Evolutionary conservation across 2,888 invertebrate species (phyloP).

Genomic region (Drosophila diplacantha): DNA sequence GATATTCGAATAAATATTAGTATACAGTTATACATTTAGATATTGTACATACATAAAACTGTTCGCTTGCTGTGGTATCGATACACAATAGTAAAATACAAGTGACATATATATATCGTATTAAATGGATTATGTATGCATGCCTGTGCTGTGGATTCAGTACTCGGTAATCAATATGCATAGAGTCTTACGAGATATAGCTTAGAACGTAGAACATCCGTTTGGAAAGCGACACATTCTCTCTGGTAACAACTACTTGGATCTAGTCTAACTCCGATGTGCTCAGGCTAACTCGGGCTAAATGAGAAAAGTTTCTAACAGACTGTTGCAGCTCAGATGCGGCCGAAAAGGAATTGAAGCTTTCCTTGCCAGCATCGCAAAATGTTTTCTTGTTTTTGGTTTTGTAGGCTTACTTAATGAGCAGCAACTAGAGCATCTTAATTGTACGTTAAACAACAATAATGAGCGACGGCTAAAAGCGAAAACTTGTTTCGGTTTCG

Average conservation of each 20-base stretch:
- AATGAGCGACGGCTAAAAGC: constrained; percentile 55
- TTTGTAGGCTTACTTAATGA: constrained; percentile 34
- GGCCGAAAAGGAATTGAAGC: constrained; percentile 43
- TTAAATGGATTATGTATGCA: constrained; percentile 36
- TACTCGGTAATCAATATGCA: constrained; percentile 50
- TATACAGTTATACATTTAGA: constrained; percentile 57
- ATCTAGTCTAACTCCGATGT: constrained; percentile 54
- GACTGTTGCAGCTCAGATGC: constrained; percentile 38
- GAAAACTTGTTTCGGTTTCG: constrained; percentile 29
- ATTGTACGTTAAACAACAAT: constrained; percentile 56
- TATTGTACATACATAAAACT: constrained; percentile 57
- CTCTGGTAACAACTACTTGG: constrained; percentile 61
- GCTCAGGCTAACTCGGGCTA: constrained; percentile 35
- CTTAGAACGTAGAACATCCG: constrained; percentile 50
- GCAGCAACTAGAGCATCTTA: constrained; percentile 47
- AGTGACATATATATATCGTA: constrained; percentile 36
- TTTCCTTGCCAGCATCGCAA: constrained; percentile 35
- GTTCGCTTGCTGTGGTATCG: constrained; percentile 33
- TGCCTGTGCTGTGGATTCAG: constrained; percentile 30
- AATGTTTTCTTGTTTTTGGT: constrained; percentile 7
- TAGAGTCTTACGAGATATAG: constrained; percentile 61
- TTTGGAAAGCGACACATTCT: constrained; percentile 23
- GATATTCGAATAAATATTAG: constrained; percentile 70
- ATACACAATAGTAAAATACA: constrained; percentile 47
- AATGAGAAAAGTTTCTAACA: constrained; percentile 35